A percentile compares a stretch with the other conserved stretches of the same genome.
Evolutionary conservation across 2,888 invertebrate genomes (phyloP).

Genomic region (Sesamia inferens): DNA sequence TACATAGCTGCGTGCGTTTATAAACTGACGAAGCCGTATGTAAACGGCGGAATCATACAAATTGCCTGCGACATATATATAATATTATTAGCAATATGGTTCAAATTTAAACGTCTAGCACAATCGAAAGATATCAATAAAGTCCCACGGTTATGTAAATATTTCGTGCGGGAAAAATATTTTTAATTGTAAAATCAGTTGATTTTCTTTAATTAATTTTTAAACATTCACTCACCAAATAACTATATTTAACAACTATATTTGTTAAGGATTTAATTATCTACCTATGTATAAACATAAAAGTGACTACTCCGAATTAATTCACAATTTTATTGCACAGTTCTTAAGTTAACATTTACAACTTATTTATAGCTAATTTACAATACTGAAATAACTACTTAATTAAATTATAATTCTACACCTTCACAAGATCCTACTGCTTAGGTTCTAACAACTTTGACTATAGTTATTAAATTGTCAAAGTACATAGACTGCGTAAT

Average conservation of each 20-base stretch:
- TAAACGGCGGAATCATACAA: no score
- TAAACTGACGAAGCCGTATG: no score
- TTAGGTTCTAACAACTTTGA: background rate
- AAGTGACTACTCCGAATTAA: background rate
- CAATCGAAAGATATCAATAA: background rate
- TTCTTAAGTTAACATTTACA: conserved; percentile 31
- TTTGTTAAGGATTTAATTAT: background rate
- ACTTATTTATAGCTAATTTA: conserved; percentile 1
- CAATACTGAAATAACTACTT: no score
- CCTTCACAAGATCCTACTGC: background rate
- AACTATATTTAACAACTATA: background rate
- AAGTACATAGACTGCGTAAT: conserved; percentile 1
- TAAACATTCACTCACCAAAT: background rate
- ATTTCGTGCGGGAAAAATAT: background rate
- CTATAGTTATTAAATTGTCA: conserved; percentile 7
- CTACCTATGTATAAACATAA: background rate
- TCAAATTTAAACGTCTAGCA: background rate
- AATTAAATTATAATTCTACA: background rate
- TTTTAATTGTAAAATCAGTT: background rate
- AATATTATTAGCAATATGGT: background rate
- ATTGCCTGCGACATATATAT: no score
- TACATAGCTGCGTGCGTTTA: no score
- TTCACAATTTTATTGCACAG: conserved; percentile 54
- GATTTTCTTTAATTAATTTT: background rate
- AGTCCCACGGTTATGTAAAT: background rate